Base-by-base conservation (phyloP, 2,113 vertebrate species). In the Ploceus nigricollis region DNA sequence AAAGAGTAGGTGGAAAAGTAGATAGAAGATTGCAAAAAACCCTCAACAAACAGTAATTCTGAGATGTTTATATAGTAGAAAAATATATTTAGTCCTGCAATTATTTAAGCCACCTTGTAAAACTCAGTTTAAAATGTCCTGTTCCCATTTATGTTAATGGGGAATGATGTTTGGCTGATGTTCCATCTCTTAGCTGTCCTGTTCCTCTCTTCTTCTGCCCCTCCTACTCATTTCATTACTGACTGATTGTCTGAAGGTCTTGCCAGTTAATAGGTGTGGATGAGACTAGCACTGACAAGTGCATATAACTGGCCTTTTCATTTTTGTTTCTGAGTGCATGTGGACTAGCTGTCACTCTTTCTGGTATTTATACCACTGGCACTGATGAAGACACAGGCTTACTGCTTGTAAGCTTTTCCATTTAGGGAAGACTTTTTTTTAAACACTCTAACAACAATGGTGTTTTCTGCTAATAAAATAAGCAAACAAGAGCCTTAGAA, bases 341-440 rank as follows among this genome's bases (percentile, higher is more conserved):
- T 71, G 93, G 87, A 87, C 89, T 95, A 95, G 69, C 77, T 94
- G 87, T 96, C 89, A 71, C 60, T 89, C 79, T 44, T 90, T 54
- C 56, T 84, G 40, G 48, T 91, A 87, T 94, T 93, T 89, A 69
- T 91, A 84, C 51, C 4, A 2, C 61, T 84, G 73, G 73, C 87
- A 57, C 56, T 45, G 60, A 73, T 81, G 70, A 63, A 81, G 87
- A 81, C 48, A 45, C 48, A 76, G 54, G 24, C 22, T 92, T 87
- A 48, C 77, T 90, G 16, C 60, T 91, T 78, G 51, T 91, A 81
- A 89, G 60, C 60, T 23, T 89, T 86, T 89, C 80, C 47, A 44
- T 78, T 89, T 84, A 56, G 44, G 60, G 47, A 93, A 87, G 30
- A 37, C 7, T 35, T 70, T 35, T 53, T 65, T 71, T 39, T 20